These are phyloP conservation scores for Anoplolepis gracilipes DNA, from an alignment of 1,140 invertebrate species.

Conservation along the genomic window DNA sequence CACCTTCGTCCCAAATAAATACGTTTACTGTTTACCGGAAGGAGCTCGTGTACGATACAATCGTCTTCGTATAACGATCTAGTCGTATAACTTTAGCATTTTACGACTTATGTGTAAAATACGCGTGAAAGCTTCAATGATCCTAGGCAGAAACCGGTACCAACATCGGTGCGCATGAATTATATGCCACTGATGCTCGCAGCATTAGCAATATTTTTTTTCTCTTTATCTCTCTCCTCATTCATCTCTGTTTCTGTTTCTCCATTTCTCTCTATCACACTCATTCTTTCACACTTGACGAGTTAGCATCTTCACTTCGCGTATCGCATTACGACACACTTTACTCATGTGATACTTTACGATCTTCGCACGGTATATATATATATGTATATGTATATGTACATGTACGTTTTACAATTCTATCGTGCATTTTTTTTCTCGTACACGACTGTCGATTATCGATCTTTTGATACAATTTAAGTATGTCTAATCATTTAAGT, in stretches of 20 bases:
- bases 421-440: constrained; percentile 21
- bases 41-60: constrained; percentile 41
- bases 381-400: neutral
- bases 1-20: constrained; percentile 40
- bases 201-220: constrained; percentile 60
- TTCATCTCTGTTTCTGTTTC: constrained; percentile 2
- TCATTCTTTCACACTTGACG: constrained; percentile 17
- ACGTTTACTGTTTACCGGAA: constrained; percentile 57
- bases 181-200: constrained; percentile 56
- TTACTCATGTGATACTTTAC: constrained; percentile 65
- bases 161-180: constrained; percentile 61
- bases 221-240: neutral
- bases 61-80: constrained; percentile 51
- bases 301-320: constrained; percentile 62
- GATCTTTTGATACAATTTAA: constrained; percentile 21
- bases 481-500: constrained; percentile 18
- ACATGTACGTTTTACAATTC: constrained; percentile 54
- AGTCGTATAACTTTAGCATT: constrained; percentile 39
- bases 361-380: neutral
- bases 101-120: constrained; percentile 57
- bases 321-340: constrained; percentile 63
- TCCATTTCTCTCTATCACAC: constrained; percentile 3
- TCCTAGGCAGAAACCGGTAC: constrained; percentile 35
- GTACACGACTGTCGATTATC: neutral
- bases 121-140: constrained; percentile 57